These are phyloP conservation scores for Cyprinodon diabolis DNA, from an alignment of 2,797 vertebrate genomes.

Conservation along the genomic window DNA sequence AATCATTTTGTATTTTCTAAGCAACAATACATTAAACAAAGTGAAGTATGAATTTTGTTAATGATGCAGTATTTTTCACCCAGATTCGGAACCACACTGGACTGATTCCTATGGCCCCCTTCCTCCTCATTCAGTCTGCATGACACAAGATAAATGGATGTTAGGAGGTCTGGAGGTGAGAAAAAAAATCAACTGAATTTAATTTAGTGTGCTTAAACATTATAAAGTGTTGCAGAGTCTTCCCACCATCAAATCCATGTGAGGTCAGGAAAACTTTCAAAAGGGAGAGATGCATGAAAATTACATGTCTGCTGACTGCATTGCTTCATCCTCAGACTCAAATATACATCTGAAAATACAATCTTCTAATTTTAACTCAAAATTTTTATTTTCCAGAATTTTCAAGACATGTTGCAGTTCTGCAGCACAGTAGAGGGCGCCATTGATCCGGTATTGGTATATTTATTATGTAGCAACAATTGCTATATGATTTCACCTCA, in stretches of 20 bases:
- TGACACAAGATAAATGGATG: slow-evolving; percentile 19
- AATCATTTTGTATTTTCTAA: too few species aligned
- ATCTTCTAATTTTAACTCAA: neutral
- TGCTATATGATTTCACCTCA: neutral
- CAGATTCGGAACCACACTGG: slow-evolving; percentile 29
- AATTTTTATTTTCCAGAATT: neutral
- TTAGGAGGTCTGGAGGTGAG: slow-evolving; percentile 44
- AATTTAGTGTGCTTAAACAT: neutral
- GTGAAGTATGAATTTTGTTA: neutral
- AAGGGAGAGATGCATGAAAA: neutral
- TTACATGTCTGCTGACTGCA: neutral
- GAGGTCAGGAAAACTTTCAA: neutral
- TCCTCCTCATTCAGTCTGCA: slow-evolving; percentile 13
- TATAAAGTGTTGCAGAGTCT: neutral
- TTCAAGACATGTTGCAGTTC: slow-evolving; percentile 30
- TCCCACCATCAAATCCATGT: neutral
- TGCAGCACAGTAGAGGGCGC: slow-evolving; percentile 58
- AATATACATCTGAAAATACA: neutral
- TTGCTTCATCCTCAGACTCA: neutral
- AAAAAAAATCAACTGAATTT: neutral
- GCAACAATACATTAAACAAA: too few species aligned
- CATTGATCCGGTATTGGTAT: slow-evolving; percentile 20
- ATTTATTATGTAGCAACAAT: neutral
- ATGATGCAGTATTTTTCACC: too few species aligned
- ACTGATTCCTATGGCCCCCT: slow-evolving; percentile 44